Conservation (phyloP, 2,888 invertebrate species). For the Cheilosia soror region DNA sequence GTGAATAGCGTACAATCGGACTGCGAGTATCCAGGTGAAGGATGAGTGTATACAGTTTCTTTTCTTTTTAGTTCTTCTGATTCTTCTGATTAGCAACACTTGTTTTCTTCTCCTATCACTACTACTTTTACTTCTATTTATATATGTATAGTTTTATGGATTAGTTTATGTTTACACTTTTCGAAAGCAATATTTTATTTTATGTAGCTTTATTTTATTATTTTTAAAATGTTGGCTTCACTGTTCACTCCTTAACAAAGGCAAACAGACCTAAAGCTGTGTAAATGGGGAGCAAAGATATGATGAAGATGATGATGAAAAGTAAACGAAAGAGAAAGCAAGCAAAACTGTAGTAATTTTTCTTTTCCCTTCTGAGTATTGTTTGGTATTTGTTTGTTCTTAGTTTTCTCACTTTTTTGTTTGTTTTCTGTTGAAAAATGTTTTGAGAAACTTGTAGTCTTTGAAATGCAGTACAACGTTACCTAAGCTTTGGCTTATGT, state of each 20-base stretch:
- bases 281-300: slow-evolving; percentile 27
- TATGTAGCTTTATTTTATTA: slow-evolving; percentile 13
- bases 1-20: slow-evolving; percentile 73
- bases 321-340: slow-evolving; percentile 63
- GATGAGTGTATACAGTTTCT: slow-evolving; percentile 69
- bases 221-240: slow-evolving; percentile 52
- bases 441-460: neutral
- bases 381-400: slow-evolving; percentile 5
- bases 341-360: slow-evolving; percentile 49
- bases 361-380: slow-evolving; percentile 5
- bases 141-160: slow-evolving; percentile 59
- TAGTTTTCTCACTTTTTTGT: neutral
- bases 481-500: no score
- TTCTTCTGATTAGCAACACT: slow-evolving; percentile 62
- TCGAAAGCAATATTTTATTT: slow-evolving; percentile 26
- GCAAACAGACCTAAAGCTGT: slow-evolving; percentile 49
- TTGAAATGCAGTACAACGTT: neutral
- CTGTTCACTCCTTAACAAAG: slow-evolving; percentile 52
- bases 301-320: slow-evolving; percentile 36
- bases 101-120: slow-evolving; percentile 17
- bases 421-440: slow-evolving; percentile 1
- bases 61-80: slow-evolving; percentile 34
- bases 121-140: slow-evolving; percentile 47
- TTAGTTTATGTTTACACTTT: slow-evolving; percentile 44
- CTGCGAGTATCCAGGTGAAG: slow-evolving; percentile 75